Conservation (phyloP, 2,113 vertebrate species). For the Ornithorhynchus anatinus region DNA sequence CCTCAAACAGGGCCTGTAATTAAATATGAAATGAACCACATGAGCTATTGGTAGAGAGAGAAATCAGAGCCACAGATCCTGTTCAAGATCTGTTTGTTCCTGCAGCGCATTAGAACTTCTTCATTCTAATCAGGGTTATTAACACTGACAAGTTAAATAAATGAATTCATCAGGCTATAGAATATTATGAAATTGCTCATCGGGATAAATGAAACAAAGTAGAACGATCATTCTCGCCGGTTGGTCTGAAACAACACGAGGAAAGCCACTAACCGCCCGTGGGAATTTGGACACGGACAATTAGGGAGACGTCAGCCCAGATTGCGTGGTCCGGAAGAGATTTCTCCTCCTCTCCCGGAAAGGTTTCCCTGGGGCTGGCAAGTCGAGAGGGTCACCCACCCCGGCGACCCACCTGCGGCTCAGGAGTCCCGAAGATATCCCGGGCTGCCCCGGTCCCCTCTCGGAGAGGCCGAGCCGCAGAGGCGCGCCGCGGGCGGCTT, state of each 20-base stretch:
- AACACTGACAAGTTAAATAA: conserved; percentile 77
- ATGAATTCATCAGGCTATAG: conserved; percentile 77
- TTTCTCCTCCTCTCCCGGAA: background rate
- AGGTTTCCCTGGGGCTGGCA: background rate
- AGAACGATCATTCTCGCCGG: conserved; percentile 69
- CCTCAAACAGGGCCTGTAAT: conserved; percentile 10
- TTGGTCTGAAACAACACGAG: conserved; percentile 52
- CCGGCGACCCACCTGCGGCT: background rate
- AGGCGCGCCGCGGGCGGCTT: conserved; percentile 13
- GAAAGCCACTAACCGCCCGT: conserved; percentile 65
- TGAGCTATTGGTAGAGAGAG: conserved; percentile 39
- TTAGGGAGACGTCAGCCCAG: background rate
- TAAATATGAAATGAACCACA: conserved; percentile 38
- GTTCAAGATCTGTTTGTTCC: conserved; percentile 46
- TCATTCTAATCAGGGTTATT: conserved; percentile 72
- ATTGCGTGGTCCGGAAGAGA: background rate
- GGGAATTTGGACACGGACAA: conserved; percentile 44
- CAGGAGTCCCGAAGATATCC: background rate
- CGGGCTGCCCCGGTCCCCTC: no score
- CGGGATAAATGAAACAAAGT: conserved; percentile 75
- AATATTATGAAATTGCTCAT: conserved; percentile 74
- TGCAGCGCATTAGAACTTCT: conserved; percentile 57
- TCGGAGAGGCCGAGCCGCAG: no score
- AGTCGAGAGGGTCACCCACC: fast-evolving
- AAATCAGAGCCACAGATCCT: conserved; percentile 50